Percentiles rank a stretch among this genome's conserved stretches.
phyloP scores from a whole-genome alignment of 2,113 vertebrate genomes.

The Oceanites oceanicus region DNA sequence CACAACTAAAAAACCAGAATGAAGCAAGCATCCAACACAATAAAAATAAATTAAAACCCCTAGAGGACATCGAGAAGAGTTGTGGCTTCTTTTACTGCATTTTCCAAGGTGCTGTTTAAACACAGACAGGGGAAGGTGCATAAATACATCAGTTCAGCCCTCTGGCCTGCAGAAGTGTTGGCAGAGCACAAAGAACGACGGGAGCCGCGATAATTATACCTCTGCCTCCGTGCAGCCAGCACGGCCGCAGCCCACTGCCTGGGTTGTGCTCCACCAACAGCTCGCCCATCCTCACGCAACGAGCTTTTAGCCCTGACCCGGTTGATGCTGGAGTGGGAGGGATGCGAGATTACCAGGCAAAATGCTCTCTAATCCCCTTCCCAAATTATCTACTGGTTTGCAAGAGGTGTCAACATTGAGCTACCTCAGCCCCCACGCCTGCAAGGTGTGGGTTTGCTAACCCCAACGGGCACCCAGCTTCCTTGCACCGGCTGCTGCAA shows the following conservation, averaged over 20 bases:
- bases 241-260: neutral
- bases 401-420: neutral
- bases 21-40: conserved; percentile 12
- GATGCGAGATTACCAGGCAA: neutral
- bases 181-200: neutral
- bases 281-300: neutral
- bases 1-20: neutral
- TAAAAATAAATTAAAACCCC: conserved; percentile 39
- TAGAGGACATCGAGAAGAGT: conserved; percentile 12
- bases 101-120: conserved; percentile 52
- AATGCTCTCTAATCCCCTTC: neutral
- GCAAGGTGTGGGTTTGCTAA: neutral
- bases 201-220: neutral
- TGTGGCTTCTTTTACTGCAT: neutral
- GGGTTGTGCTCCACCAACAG: neutral
- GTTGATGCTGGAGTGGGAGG: fast-evolving
- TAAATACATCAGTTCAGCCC: conserved; percentile 26
- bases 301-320: neutral
- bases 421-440: fast-evolving
- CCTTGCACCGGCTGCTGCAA: neutral
- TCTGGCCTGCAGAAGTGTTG: neutral
- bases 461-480: fast-evolving
- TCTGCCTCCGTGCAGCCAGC: neutral
- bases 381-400: neutral
- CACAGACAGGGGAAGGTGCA: neutral